Percentiles rank a stretch among this genome's conserved stretches.
phyloP scores from a whole-genome alignment of 2,113 vertebrate species.

The Forbesichthys agassizii region DNA sequence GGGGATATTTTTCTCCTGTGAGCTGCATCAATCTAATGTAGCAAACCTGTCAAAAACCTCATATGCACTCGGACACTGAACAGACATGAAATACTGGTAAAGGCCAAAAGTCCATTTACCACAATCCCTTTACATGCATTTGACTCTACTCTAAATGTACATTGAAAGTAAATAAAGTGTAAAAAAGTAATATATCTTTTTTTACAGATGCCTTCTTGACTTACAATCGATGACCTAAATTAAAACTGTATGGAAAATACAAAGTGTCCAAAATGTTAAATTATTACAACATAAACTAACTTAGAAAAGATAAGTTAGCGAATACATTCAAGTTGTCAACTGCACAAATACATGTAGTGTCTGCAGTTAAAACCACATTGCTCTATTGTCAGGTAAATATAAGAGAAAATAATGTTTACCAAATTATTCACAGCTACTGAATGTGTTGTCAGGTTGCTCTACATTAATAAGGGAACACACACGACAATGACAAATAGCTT shows the following conservation, averaged over 20 bases:
- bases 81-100: not conserved
- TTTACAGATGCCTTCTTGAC: conserved; percentile 4
- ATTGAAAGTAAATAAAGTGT: not conserved
- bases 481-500: not conserved
- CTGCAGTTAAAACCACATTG: not conserved
- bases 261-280: not conserved
- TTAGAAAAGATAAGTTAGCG: too few relatives aligned
- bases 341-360: not conserved
- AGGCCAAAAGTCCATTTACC: not conserved
- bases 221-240: conserved; percentile 2
- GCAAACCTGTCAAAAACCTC: not conserved
- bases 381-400: not conserved
- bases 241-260: not conserved
- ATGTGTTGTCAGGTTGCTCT: not conserved
- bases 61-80: conserved; percentile 8
- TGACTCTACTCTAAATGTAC: not conserved
- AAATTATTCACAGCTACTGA: not conserved
- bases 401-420: not conserved
- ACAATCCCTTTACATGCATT: not conserved
- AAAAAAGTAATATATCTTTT: not conserved
- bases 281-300: not conserved
- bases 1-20: not conserved
- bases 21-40: not conserved
- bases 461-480: conserved; percentile 1
- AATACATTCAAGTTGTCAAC: too few relatives aligned